phyloP scores from a whole-genome alignment of 2,797 vertebrate genomes.

The Ctenopoma kingsleyae region DNA sequence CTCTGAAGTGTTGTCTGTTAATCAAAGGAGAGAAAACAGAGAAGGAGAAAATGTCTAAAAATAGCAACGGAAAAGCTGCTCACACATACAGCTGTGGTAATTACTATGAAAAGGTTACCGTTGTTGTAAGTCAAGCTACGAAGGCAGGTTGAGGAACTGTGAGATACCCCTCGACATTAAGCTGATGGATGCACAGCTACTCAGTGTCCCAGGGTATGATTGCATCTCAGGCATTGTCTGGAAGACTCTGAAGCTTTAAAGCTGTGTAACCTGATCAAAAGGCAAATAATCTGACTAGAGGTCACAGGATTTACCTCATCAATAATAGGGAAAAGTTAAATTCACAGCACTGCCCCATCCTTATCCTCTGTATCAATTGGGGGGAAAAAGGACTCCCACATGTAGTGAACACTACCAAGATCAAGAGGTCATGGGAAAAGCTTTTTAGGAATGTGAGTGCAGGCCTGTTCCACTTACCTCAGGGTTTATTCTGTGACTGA shows the following conservation, averaged over 20 bases:
- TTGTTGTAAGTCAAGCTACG: constrained; percentile 58
- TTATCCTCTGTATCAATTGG: constrained; percentile 56
- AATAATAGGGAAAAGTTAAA: constrained; percentile 45
- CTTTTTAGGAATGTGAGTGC: constrained; percentile 60
- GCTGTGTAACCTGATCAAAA: constrained; percentile 55
- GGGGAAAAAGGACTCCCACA: constrained; percentile 7
- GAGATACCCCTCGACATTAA: constrained; percentile 50
- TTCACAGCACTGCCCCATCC: constrained; percentile 35
- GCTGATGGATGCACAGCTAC: constrained; percentile 45
- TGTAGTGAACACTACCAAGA: constrained; percentile 37
- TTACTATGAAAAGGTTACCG: constrained; percentile 59
- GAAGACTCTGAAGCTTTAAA: constrained; percentile 44
- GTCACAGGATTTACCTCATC: constrained; percentile 53
- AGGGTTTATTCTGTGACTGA: neutral
- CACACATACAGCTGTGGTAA: constrained; percentile 39
- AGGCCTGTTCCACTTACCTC: constrained; percentile 21
- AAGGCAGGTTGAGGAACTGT: constrained; percentile 33
- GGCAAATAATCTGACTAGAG: constrained; percentile 46
- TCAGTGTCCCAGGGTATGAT: constrained; percentile 41
- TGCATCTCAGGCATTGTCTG: constrained; percentile 49
- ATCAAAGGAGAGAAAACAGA: constrained; percentile 55
- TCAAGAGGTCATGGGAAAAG: constrained; percentile 76
- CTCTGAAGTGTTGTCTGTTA: constrained; percentile 66
- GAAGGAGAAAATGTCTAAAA: constrained; percentile 55
- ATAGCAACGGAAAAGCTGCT: constrained; percentile 51